Evolutionary conservation across 2,113 vertebrate genomes (phyloP), one percentile per base, ranked within the genome.

Genomic region (Cichladusa arquata): DNA sequence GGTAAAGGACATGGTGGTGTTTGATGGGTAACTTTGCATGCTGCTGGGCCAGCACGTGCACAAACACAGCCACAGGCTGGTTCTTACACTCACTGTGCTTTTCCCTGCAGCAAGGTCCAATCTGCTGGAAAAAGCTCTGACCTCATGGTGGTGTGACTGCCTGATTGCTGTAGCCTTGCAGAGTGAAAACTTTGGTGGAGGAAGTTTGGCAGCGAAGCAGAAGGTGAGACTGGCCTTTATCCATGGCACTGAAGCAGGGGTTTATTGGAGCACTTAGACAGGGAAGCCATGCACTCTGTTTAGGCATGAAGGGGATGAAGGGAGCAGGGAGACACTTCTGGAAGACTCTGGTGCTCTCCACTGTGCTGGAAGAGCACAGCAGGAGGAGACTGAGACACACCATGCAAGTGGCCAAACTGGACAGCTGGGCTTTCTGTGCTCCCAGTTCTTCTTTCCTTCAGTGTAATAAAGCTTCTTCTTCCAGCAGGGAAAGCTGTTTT

Each of bases 351-450:
- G 34, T 47, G 36, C 28, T 87, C 36, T 60, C 26, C 44, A 19
- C 14, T 2, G 1, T 67, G 11, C 54, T 80, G 44, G 44, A 76
- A 86, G 34, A 42, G 29, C 36, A 36, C 9, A 40, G 44, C 19
- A 58, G n/a, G 40, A 36, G 65, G n/a, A 74, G 18, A 40, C 16
- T 10, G 53, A 70, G 51, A 28, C 12, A 16, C 1, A 1, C 6
- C 0, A 0, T n/a, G 12, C 2, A 1, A 56, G 14, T 12, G 61
- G n/a, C 84, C 81, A 40, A 58, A 71, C 14, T 8, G 5, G 62
- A 42, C 14, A 48, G 2, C 12, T 29, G 53, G 64, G 29, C 40
- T 50, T 87, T 47, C 12, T 47, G n/a, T 34, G 20, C 31, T 56
- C 54, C 36, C 17, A 4, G 24, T 48, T 84, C 47, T 79, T 71